Percentiles rank a stretch among this genome's conserved stretches.
phyloP scores from a whole-genome alignment of 2,113 vertebrate species.

The Cyrtonyx montezumae region DNA sequence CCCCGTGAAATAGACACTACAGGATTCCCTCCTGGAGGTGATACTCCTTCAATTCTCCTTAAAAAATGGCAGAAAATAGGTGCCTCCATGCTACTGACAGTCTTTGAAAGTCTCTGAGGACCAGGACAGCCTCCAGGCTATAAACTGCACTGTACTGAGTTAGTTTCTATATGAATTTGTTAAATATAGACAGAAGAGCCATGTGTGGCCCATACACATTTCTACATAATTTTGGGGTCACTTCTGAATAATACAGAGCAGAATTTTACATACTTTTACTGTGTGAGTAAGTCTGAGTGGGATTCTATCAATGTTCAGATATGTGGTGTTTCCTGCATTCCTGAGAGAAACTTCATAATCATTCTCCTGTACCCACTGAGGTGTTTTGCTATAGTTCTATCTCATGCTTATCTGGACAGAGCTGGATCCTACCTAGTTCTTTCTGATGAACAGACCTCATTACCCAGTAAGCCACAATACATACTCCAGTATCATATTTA shows the following conservation, averaged over 20 bases:
- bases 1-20: not conserved
- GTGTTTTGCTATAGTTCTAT: not conserved
- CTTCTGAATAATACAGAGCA: not conserved
- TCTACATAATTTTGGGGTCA: not conserved
- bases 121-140: not conserved
- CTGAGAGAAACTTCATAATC: not conserved
- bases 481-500: not conserved
- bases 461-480: not conserved
- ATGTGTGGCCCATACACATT: not conserved
- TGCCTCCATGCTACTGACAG: not conserved
- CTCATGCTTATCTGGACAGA: not conserved
- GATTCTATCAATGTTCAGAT: not conserved
- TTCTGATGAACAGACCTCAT: conserved; percentile 30
- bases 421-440: not conserved
- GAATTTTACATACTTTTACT: not conserved
- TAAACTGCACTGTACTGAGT: not conserved
- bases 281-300: not conserved
- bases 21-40: not conserved
- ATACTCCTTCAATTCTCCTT: not conserved
- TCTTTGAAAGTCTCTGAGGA: not conserved
- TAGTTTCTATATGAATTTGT: not conserved
- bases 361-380: not conserved
- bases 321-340: not conserved
- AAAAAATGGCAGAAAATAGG: not conserved
- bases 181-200: not conserved